phyloP scores from a whole-genome alignment of 2,888 invertebrate species.

The Parnassius mnemosyne region DNA sequence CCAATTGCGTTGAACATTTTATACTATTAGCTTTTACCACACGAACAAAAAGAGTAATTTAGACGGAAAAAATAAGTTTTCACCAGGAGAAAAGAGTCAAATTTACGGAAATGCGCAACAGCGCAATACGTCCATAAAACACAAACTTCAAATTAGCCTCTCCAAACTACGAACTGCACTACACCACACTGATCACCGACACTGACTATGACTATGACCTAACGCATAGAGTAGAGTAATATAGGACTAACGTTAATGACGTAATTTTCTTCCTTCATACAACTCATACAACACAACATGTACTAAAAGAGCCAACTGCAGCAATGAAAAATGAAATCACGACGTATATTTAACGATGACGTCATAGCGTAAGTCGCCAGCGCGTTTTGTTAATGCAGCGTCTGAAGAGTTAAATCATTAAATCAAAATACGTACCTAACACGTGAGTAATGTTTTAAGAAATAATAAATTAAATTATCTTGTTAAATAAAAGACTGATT shows the following conservation, averaged over 20 bases:
- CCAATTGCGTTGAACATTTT: constrained; percentile 77
- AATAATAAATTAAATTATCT: no score
- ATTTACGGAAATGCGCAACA: constrained; percentile 24
- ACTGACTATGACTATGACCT: no score
- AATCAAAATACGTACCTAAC: no score
- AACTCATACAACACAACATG: constrained; percentile 32
- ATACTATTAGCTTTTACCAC: constrained; percentile 25
- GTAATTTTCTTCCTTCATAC: constrained; percentile 11
- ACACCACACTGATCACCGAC: constrained; percentile 9
- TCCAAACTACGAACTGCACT: no score
- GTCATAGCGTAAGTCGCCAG: constrained; percentile 41
- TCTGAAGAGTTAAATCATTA: no score
- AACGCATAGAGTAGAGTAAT: no score
- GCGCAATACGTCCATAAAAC: constrained; percentile 16
- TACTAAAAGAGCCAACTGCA: constrained; percentile 37
- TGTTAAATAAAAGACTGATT: no score
- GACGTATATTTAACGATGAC: constrained; percentile 67
- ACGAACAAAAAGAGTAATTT: constrained; percentile 11
- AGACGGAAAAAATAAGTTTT: constrained; percentile 1
- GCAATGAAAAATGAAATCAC: constrained; percentile 31
- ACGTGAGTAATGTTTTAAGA: no score
- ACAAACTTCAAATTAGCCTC: constrained; percentile 25
- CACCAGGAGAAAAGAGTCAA: constrained; percentile 6
- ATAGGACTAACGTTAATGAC: neutral
- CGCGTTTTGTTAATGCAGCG: constrained; percentile 54